Conservation (phyloP, 2,888 invertebrate species). For the Eupeodes latifasciatus region DNA sequence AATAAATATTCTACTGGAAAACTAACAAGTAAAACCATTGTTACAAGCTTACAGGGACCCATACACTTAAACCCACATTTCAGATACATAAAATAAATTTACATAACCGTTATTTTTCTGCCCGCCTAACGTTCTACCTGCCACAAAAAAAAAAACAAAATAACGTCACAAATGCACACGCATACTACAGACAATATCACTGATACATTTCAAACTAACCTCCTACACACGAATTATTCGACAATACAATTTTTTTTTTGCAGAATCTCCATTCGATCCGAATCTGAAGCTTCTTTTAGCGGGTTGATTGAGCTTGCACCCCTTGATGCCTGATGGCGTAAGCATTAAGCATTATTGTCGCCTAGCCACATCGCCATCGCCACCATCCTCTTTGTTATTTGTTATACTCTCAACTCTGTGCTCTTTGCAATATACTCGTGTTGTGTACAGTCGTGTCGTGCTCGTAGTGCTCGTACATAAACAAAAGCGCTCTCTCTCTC, state of each 20-base stretch:
- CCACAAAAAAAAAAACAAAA: background rate
- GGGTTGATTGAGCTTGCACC: constrained; percentile 38
- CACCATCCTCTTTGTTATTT: background rate
- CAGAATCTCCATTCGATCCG: constrained; percentile 16
- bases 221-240: constrained; percentile 59
- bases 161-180: constrained; percentile 32
- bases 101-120: constrained; percentile 67
- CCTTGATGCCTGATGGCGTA: background rate
- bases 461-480: background rate
- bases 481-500: constrained; percentile 21
- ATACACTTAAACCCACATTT: constrained; percentile 26
- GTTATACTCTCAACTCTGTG: too few relatives aligned
- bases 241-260: constrained; percentile 11
- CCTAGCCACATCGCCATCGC: background rate
- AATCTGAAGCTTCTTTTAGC: background rate
- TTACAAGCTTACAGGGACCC: constrained; percentile 20
- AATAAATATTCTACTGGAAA: background rate
- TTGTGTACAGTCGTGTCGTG: too few relatives aligned
- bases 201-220: constrained; percentile 47
- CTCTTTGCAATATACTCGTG: background rate
- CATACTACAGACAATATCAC: constrained; percentile 9
- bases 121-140: constrained; percentile 41
- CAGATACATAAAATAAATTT: constrained; percentile 61
- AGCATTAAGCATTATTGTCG: constrained; percentile 1
- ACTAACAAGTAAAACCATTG: constrained; percentile 47